A percentile compares a stretch with the other conserved stretches of the same genome.
Evolutionary conservation across 2,797 vertebrate genomes (phyloP).

Genomic region (Limnodromus scolopaceus): DNA sequence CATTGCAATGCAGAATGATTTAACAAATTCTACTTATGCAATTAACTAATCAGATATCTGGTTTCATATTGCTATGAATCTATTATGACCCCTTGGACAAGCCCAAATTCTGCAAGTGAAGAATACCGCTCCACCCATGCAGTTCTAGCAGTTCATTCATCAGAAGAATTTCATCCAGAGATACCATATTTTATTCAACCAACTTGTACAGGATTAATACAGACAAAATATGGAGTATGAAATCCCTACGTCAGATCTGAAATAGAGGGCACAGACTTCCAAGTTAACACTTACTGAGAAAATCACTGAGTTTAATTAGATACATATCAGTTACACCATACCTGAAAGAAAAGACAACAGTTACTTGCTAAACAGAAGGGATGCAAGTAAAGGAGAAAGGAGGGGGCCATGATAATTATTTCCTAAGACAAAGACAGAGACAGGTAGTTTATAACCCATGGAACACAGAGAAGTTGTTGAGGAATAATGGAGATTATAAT

Average conservation of each 20-base stretch:
- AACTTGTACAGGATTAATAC: neutral
- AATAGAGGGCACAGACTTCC: neutral
- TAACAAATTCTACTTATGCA: neutral
- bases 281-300: neutral
- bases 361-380: neutral
- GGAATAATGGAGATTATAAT: neutral
- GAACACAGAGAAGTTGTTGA: neutral
- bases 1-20: neutral
- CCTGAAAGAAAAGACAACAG: neutral
- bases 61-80: neutral
- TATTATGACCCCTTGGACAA: neutral
- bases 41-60: neutral
- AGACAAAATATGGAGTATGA: rapidly evolving
- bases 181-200: neutral
- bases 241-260: neutral
- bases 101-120: neutral
- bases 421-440: neutral
- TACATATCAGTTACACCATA: rapidly evolving
- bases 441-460: neutral
- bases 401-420: neutral
- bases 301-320: neutral
- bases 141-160: neutral
- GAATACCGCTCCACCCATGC: neutral
- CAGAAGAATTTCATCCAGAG: neutral
- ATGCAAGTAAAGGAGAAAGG: neutral